Conservation (phyloP, 2,113 vertebrate species). For the Ictalurus furcatus region DNA sequence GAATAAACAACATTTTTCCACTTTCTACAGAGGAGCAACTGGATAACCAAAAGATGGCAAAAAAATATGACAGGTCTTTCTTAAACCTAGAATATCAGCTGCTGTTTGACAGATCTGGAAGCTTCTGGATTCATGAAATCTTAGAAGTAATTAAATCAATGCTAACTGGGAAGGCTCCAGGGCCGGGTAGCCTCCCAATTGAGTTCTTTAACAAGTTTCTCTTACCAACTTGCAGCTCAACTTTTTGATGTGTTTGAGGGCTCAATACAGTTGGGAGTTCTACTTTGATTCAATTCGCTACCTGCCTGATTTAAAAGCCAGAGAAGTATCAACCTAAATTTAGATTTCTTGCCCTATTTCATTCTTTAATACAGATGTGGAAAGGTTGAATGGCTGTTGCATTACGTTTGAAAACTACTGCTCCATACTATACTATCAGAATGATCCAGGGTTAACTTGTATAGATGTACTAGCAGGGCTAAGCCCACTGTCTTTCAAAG, state of each 20-base stretch:
- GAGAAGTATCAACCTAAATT: conserved; percentile 17
- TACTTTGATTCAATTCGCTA: conserved; percentile 25
- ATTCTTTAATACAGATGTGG: conserved; percentile 9
- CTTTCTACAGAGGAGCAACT: background rate
- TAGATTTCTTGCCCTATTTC: conserved; percentile 31
- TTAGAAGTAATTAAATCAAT: conserved; percentile 26
- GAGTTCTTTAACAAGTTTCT: conserved; percentile 32
- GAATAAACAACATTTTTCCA: background rate
- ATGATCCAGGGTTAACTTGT: background rate
- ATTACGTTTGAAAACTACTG: conserved; percentile 1
- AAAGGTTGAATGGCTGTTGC: background rate
- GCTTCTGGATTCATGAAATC: conserved; percentile 18
- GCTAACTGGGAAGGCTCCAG: conserved; percentile 7
- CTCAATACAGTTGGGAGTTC: conserved; percentile 17
- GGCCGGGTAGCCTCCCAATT: conserved; percentile 3
- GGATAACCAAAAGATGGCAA: background rate
- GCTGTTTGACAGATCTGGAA: background rate
- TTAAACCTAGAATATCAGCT: background rate
- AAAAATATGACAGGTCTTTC: background rate
- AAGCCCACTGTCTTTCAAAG: background rate
- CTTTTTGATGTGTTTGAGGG: conserved; percentile 23
- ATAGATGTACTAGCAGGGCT: background rate
- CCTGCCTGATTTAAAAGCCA: conserved; percentile 18
- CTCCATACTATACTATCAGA: background rate
- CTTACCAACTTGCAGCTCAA: conserved; percentile 12